phyloP scores from a whole-genome alignment of 1,140 invertebrate genomes.

The Panonychus citri region DNA sequence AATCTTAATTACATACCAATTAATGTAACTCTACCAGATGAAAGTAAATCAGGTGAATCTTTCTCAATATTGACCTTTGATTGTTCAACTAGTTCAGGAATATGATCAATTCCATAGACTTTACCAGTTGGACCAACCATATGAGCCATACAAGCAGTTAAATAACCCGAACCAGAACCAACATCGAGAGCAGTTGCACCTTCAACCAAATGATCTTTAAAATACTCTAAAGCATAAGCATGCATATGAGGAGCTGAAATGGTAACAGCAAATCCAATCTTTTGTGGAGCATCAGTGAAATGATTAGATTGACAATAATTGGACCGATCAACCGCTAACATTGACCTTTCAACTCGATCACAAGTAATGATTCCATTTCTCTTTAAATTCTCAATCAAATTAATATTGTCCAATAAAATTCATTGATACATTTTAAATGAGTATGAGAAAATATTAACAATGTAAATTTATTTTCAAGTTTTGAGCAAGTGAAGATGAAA shows the following conservation, averaged over 20 bases:
- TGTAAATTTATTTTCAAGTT: no score
- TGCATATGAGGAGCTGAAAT: slow-evolving; percentile 98
- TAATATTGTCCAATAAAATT: no score
- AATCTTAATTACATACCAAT: slow-evolving; percentile 30
- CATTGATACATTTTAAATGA: no score
- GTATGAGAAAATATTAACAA: no score
- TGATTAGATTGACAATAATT: slow-evolving; percentile 45
- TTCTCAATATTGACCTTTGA: slow-evolving; percentile 51
- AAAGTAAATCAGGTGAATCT: slow-evolving; percentile 42
- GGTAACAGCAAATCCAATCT: slow-evolving; percentile 68
- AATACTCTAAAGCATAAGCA: slow-evolving; percentile 70
- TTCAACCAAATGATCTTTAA: slow-evolving; percentile 53
- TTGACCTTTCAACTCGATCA: slow-evolving; percentile 49
- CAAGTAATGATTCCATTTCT: slow-evolving; percentile 61
- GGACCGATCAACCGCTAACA: slow-evolving; percentile 61
- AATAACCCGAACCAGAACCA: slow-evolving; percentile 80
- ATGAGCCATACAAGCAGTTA: slow-evolving; percentile 78
- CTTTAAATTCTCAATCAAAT: slow-evolving; percentile 55
- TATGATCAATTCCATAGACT: slow-evolving; percentile 77
- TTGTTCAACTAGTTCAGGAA: slow-evolving; percentile 50
- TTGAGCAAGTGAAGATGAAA: no score
- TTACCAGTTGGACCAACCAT: slow-evolving; percentile 52
- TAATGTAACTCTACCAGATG: slow-evolving; percentile 38
- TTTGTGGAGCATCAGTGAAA: slow-evolving; percentile 71
- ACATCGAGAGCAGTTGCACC: slow-evolving; percentile 60